These are phyloP conservation scores for Leuctra nigra DNA, from an alignment of 2,888 invertebrate genomes.

Conservation along the genomic window DNA sequence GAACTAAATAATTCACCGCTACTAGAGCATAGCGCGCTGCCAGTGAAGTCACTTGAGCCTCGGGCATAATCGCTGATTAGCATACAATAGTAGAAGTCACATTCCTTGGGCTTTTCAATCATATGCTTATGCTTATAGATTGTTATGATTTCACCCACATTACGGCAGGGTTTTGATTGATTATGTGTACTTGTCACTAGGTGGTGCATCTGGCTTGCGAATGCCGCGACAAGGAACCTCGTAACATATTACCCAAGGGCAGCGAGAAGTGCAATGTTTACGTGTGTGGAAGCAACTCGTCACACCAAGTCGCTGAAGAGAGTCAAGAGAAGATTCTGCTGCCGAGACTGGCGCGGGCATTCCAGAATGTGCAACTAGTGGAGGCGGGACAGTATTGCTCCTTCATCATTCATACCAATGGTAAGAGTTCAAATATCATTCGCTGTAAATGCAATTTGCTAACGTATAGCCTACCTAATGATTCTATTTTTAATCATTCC, in stretches of 20 bases:
- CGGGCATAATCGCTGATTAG: too few species aligned
- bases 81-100: too few species aligned
- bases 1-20: too few species aligned
- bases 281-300: constrained; percentile 60
- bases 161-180: background rate
- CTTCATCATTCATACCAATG: constrained; percentile 51
- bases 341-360: constrained; percentile 50
- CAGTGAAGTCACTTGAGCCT: too few species aligned
- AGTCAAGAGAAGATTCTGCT: constrained; percentile 51
- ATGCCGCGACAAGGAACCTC: constrained; percentile 34
- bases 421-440: too few species aligned
- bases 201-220: constrained; percentile 42
- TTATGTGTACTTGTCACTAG: constrained; percentile 24
- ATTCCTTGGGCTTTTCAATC: too few species aligned
- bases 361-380: constrained; percentile 50
- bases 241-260: constrained; percentile 20
- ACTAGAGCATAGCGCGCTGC: too few species aligned
- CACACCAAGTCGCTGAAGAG: constrained; percentile 55
- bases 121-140: too few species aligned
- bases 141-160: constrained; percentile 17
- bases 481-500: too few species aligned
- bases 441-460: too few species aligned
- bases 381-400: constrained; percentile 61
- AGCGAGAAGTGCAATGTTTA: constrained; percentile 47
- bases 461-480: too few species aligned